Evolutionary conservation across 2,797 vertebrate species (phyloP).

Genomic region (Rhinatrema bivittatum): DNA sequence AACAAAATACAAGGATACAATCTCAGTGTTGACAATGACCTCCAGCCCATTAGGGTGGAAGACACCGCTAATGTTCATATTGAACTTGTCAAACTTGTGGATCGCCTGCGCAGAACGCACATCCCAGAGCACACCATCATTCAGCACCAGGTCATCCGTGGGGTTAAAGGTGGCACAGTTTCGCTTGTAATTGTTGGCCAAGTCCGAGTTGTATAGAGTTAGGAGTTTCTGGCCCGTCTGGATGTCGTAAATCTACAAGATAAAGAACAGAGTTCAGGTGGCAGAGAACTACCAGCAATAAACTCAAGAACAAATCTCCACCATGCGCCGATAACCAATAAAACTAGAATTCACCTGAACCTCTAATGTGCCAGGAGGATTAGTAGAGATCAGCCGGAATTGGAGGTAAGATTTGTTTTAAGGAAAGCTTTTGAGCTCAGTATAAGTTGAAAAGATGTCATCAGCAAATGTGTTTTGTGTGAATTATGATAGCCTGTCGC

Average conservation of each 20-base stretch:
- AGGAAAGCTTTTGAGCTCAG: no score
- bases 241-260: constrained; percentile 93
- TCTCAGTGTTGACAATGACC: constrained; percentile 96
- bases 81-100: constrained; percentile 99
- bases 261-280: constrained; percentile 30
- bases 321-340: no score
- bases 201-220: constrained; percentile 94
- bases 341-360: no score
- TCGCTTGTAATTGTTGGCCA: constrained; percentile 98
- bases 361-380: no score
- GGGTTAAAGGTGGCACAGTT: constrained; percentile 98
- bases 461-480: no score
- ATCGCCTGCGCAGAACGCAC: constrained; percentile 93
- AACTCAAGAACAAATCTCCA: no score
- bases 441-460: no score
- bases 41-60: constrained; percentile 95
- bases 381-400: no score
- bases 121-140: constrained; percentile 96
- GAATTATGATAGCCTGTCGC: no score
- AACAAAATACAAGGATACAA: constrained; percentile 97
- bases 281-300: no score
- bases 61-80: constrained; percentile 98
- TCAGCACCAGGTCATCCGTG: constrained; percentile 95
- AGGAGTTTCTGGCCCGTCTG: constrained; percentile 94
- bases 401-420: no score